phyloP scores from a whole-genome alignment of 1,140 invertebrate species.

The Drosophila orosa region DNA sequence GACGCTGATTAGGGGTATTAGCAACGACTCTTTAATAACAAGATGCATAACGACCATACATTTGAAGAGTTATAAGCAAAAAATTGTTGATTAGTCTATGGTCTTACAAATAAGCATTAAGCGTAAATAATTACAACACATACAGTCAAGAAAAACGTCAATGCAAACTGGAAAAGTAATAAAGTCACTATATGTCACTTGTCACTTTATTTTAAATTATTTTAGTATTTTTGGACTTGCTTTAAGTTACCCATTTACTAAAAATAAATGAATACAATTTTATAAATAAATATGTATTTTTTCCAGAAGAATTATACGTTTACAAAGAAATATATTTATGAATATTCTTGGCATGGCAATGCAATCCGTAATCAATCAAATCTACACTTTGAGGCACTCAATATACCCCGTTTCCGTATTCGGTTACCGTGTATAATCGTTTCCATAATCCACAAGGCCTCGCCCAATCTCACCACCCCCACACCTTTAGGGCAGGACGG shows the following conservation, averaged over 20 bases:
- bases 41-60: background rate
- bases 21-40: background rate
- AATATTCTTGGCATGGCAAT: background rate
- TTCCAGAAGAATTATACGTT: too few species aligned
- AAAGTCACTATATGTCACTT: too few species aligned
- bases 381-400: background rate
- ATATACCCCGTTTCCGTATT: slow-evolving; percentile 19
- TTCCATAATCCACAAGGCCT: slow-evolving; percentile 66
- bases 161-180: too few species aligned
- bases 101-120: too few species aligned
- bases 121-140: too few species aligned
- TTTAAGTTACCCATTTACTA: too few species aligned
- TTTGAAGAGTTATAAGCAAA: background rate
- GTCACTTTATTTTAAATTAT: too few species aligned
- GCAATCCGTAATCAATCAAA: background rate
- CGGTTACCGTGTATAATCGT: slow-evolving; percentile 44
- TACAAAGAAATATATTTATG: background rate
- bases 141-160: too few species aligned
- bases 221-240: too few species aligned
- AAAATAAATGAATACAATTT: too few species aligned
- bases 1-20: background rate
- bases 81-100: too few species aligned
- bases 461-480: slow-evolving; percentile 36
- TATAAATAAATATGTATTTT: too few species aligned
- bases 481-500: slow-evolving; percentile 30